A percentile compares a stretch with the other conserved stretches of the same genome.
Conservation (phyloP, 2,113 vertebrate genomes). For the Archocentrus centrarchus region DNA sequence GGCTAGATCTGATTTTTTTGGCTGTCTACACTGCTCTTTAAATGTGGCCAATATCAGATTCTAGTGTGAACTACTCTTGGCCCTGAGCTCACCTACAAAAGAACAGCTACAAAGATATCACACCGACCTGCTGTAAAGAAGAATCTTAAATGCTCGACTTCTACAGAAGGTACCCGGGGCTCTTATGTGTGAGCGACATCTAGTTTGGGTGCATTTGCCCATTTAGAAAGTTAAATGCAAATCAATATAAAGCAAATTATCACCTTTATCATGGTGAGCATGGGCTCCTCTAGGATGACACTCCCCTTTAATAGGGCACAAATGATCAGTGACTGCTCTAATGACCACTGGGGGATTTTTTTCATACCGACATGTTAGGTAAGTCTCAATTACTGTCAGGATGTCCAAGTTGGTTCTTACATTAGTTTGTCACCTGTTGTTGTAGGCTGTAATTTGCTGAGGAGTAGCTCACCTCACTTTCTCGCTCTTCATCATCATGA, state of each 20-base stretch:
- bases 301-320: no score
- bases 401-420: background rate
- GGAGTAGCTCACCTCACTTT: constrained; percentile 1
- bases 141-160: background rate
- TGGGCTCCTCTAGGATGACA: no score
- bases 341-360: no score
- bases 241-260: background rate
- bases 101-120: background rate
- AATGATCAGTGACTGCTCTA: no score
- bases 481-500: constrained; percentile 18
- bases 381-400: no score
- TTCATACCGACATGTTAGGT: no score
- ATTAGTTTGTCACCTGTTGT: background rate
- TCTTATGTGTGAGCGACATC: background rate
- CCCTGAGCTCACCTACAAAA: background rate
- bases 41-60: background rate
- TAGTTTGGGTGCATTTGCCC: background rate
- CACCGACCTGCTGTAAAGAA: no score
- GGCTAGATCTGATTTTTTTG: background rate
- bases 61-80: background rate
- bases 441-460: background rate
- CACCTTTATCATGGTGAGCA: background rate
- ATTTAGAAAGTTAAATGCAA: background rate
- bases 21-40: background rate
- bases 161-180: background rate